Conservation (phyloP, 1,140 invertebrate species). For the Leucophenga varia region DNA sequence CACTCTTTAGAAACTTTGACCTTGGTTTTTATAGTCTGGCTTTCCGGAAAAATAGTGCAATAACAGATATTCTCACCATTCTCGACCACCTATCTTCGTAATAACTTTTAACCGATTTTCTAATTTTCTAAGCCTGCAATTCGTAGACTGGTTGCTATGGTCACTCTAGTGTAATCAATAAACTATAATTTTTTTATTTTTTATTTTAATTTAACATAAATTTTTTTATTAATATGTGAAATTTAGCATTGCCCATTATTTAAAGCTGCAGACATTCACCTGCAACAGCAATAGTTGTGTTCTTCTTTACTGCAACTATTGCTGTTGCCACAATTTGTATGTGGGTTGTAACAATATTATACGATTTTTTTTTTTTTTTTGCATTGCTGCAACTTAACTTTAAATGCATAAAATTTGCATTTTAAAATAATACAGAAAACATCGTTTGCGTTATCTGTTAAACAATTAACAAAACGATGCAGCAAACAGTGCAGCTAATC, state of each 20-base stretch:
- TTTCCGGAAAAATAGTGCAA: no score
- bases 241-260: conserved; percentile 38
- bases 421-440: conserved; percentile 9
- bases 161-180: no score
- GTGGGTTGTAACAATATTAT: conserved; percentile 36
- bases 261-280: conserved; percentile 7
- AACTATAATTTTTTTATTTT: no score
- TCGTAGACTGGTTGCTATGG: no score
- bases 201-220: no score
- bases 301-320: conserved; percentile 19
- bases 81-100: no score
- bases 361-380: conserved; percentile 38
- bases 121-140: no score
- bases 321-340: conserved; percentile 27
- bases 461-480: conserved; percentile 49
- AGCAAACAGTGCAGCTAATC: conserved; percentile 10
- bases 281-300: conserved; percentile 39
- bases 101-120: no score
- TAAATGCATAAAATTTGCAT: conserved; percentile 32
- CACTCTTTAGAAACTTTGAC: no score
- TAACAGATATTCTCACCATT: no score
- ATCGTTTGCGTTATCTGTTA: conserved; percentile 46
- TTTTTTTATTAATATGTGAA: conserved; percentile 49
- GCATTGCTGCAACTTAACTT: background rate
- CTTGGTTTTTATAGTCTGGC: no score